Evolutionary conservation across 2,113 vertebrate genomes (phyloP).

Genomic region (Varanus komodoensis): DNA sequence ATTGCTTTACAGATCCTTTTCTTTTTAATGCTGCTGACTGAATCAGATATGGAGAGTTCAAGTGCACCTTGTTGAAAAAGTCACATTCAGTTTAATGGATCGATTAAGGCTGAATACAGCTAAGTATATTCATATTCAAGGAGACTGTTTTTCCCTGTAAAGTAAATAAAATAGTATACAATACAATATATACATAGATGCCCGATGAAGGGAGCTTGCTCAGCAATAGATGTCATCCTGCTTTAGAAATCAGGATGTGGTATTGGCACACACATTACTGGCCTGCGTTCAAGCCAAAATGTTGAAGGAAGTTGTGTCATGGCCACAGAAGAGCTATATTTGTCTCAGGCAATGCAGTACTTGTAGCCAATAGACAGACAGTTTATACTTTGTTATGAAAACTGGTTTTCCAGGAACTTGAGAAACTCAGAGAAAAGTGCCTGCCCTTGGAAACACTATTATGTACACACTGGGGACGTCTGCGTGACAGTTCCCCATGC

Average conservation of each 20-base stretch:
- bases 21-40: not conserved
- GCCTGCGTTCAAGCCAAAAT: not conserved
- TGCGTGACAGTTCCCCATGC: not conserved
- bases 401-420: rapidly evolving
- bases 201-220: rapidly evolving
- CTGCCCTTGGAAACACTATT: not conserved
- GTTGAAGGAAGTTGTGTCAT: constrained; percentile 18
- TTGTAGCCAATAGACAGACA: constrained; percentile 17
- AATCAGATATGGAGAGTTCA: rapidly evolving
- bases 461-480: not conserved
- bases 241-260: constrained; percentile 54
- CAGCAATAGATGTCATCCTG: not conserved
- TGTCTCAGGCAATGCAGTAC: constrained; percentile 18
- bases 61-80: not conserved
- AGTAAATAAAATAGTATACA: rapidly evolving
- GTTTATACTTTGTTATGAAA: constrained; percentile 31
- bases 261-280: not conserved
- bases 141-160: not conserved
- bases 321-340: not conserved
- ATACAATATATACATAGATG: not conserved
- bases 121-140: rapidly evolving
- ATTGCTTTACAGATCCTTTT: rapidly evolving
- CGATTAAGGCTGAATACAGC: too few relatives aligned
- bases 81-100: too few relatives aligned
- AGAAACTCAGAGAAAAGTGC: constrained; percentile 8